Base-by-base conservation (phyloP, 2,113 vertebrate genomes). In the Apodemus sylvaticus region DNA sequence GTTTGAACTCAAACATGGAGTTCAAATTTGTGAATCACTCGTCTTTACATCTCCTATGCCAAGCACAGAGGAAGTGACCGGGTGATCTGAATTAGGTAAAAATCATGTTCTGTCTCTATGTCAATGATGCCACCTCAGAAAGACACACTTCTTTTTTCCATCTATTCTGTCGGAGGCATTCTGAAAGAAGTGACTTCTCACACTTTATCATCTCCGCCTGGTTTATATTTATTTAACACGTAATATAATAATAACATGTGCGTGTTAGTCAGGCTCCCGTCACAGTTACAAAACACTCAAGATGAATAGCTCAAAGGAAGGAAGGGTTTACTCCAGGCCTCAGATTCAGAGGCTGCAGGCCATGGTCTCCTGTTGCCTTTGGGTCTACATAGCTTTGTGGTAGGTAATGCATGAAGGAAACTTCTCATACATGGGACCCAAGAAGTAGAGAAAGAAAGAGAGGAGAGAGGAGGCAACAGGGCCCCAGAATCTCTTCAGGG, bases 181-280 rank as follows among this genome's bases (percentile, higher is more conserved):
- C 91, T 86, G 14, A n/a, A 96, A 94, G 92, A 13, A 83, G 45
- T 24, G 87, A 51, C 74, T 90, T 51, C 86, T 86, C 16, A 31
- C 66, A 42, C 78, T 90, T 66, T 94, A n/a, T 26, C n/a, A 16
- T 71, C 29, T 83, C 53, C 31, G 34, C 31, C 89, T 70, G 39
- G 3, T 78, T 97, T 71, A 71, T 89, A 91, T 93, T 81, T 76
- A 88, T 60, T 86, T 68, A 86, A 29, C 48, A 82, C 48, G 58
- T 74, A 71, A 5, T 60, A 17, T 7, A 85, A 90, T 22, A 79
- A 48, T 45, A 87, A 13, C 29, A 55, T 78, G 3, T 19, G 1
- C 48, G 3, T 53, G 26, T 13, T 64, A 42, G n/a, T 20, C n/a
- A 45, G 42, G 42, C 60, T 89, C 66, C 60, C 8, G 1, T 70